These are phyloP conservation scores for Tetramorium simillimum DNA, from an alignment of 1,140 invertebrate genomes.

Conservation along the genomic window DNA sequence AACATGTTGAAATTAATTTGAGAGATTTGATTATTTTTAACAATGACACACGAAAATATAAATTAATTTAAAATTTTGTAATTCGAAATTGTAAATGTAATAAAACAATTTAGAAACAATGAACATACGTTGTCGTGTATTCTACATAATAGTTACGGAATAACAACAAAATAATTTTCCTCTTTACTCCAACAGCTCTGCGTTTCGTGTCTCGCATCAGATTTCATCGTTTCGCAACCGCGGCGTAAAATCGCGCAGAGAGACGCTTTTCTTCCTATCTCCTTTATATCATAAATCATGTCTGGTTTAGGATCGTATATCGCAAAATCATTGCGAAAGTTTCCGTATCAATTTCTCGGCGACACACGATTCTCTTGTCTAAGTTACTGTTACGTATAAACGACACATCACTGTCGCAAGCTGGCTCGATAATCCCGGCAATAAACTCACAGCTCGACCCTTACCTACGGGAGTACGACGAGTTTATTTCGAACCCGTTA, in stretches of 20 bases:
- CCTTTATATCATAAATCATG: conserved; percentile 52
- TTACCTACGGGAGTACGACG: not conserved
- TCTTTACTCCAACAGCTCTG: not conserved
- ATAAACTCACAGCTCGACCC: conserved; percentile 37
- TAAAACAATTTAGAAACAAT: not conserved
- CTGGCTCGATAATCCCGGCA: conserved; percentile 48
- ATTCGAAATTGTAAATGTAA: not conserved
- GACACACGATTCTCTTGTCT: conserved; percentile 41
- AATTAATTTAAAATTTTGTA: not conserved
- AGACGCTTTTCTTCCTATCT: conserved; percentile 14
- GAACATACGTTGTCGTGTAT: not conserved
- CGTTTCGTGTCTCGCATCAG: not conserved
- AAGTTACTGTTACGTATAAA: conserved; percentile 42
- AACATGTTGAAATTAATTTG: not conserved
- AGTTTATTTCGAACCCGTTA: conserved; percentile 53
- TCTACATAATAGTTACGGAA: not conserved
- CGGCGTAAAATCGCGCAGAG: not conserved
- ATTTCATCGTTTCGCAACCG: conserved; percentile 17
- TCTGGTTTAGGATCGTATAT: conserved; percentile 52
- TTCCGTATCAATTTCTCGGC: conserved; percentile 57
- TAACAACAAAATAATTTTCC: conserved; percentile 1
- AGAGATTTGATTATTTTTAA: not conserved
- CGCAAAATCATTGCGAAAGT: conserved; percentile 50
- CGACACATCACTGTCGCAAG: conserved; percentile 52
- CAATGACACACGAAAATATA: not conserved